Percentiles rank a stretch among this genome's conserved stretches.
phyloP scores from a whole-genome alignment of 2,797 vertebrate genomes.

The Vireo griseus region DNA sequence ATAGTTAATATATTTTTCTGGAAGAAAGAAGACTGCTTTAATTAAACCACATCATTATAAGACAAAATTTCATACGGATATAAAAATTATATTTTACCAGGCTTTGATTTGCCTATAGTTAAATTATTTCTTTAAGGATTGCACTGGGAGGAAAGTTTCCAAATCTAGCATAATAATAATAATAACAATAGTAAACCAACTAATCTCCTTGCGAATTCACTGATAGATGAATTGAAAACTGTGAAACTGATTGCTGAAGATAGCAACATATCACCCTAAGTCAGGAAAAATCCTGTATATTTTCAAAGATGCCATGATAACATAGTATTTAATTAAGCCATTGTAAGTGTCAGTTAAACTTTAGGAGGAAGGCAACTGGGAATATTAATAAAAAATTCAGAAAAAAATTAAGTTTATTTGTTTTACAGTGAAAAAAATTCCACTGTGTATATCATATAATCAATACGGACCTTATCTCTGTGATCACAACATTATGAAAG shows the following conservation, averaged over 20 bases:
- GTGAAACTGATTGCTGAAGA: neutral
- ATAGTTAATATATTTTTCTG: neutral
- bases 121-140: neutral
- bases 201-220: neutral
- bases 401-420: neutral
- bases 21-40: neutral
- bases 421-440: constrained; percentile 61
- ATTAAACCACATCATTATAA: neutral
- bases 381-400: neutral
- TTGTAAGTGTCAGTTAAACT: neutral
- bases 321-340: neutral
- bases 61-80: neutral
- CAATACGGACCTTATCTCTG: constrained; percentile 52
- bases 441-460: constrained; percentile 37
- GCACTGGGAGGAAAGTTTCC: neutral
- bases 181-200: neutral
- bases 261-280: neutral
- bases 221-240: neutral
- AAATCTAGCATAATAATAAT: neutral
- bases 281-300: neutral
- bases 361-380: neutral
- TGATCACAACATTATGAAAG: constrained; percentile 62
- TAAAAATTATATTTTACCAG: neutral
- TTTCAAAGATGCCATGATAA: neutral
- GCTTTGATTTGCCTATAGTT: neutral